Base-by-base conservation (phyloP, 2,888 invertebrate genomes). In the Spilarctia lutea region DNA sequence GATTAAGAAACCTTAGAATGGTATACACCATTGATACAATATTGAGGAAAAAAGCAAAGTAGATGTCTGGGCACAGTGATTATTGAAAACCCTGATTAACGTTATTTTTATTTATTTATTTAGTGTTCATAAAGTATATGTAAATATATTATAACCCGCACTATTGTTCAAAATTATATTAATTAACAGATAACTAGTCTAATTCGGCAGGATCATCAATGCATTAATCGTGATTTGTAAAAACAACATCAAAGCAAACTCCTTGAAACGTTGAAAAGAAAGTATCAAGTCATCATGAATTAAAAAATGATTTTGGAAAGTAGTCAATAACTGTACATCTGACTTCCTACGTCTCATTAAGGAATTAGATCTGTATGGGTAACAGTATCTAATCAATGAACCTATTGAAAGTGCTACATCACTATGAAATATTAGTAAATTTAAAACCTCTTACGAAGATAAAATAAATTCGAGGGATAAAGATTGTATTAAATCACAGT, bases 1-100 rank as follows among this genome's bases (percentile, higher is more conserved):
- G 90, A 89, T 91, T 89, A 83, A 85, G 84, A 87, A 89, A 87
- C 88, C 30, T 18, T 30, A 18, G 88, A 88, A 86, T 82, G 80
- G 83, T 83, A 82, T 87, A 87, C 83, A 87, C 85, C 88, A 86
- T n/a, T n/a, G 24, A 88, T 4, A 56, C 52, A 56, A 24, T 56
- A 56, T 52, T 52, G 52, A 52, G 8, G 39, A 39, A 39, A 24
- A 10, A 56, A 56, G 11, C 52, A n/a, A 56, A 56, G 20, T 24
- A 24, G 24, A 52, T 10, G n/a, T 56, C n/a, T 56, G 24, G 11
- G n/a, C 52, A 24, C 7, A 20, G 52, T 52, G 1, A 56, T n/a
- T n/a, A 24, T 56, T 10, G 11, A n/a, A 52, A 24, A 24, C 52
- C 52, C 8, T 24, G 52, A 24, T 27, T 71, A 60, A 73, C 65